phyloP scores from a whole-genome alignment of 2,113 vertebrate species.

The Odontophorus gujanensis region DNA sequence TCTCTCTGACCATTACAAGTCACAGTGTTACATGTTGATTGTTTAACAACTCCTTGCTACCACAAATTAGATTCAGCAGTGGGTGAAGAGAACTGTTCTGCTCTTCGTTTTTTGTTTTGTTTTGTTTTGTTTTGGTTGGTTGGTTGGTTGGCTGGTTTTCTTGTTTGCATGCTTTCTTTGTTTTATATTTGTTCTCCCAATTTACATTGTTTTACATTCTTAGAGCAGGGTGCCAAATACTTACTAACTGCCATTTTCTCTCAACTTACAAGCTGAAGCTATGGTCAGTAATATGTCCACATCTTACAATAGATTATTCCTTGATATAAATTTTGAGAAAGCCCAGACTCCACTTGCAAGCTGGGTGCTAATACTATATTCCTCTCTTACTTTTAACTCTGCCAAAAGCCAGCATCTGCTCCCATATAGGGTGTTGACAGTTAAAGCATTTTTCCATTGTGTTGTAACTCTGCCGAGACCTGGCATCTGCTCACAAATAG shows the following conservation, averaged over 20 bases:
- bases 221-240: background rate
- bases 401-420: constrained; percentile 67
- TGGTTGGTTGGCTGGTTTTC: no score
- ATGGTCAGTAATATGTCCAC: background rate
- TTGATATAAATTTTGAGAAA: constrained; percentile 7
- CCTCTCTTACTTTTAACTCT: constrained; percentile 17
- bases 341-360: background rate
- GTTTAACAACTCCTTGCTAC: background rate
- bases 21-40: background rate
- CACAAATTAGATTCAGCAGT: background rate
- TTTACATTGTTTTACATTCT: background rate
- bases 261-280: background rate
- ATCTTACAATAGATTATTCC: background rate
- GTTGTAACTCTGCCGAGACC: constrained; percentile 63
- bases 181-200: background rate
- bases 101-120: background rate
- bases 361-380: background rate
- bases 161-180: background rate
- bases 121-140: no score
- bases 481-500: constrained; percentile 64
- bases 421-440: constrained; percentile 65
- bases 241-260: background rate
- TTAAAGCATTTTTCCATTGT: constrained; percentile 62
- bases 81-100: background rate
- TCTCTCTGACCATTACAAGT: background rate